phyloP scores from a whole-genome alignment of 2,113 vertebrate species.

The Condylura cristata region DNA sequence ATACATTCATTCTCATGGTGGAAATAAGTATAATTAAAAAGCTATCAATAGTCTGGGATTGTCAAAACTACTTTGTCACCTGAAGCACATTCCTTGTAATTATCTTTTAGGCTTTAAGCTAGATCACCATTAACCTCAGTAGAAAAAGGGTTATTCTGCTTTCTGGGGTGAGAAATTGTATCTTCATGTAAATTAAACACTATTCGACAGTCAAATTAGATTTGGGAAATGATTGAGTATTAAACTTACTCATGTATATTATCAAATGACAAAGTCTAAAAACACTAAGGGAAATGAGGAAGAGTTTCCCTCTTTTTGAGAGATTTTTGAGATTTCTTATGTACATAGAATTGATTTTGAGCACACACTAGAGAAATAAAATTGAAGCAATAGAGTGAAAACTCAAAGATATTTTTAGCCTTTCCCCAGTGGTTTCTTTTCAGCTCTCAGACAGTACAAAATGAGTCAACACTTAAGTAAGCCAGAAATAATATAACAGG shows the following conservation, averaged over 20 bases:
- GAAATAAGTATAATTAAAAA: slow-evolving; percentile 86
- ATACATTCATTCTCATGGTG: slow-evolving; percentile 69
- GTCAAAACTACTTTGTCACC: slow-evolving; percentile 86
- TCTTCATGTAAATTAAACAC: slow-evolving; percentile 86
- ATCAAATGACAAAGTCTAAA: slow-evolving; percentile 77
- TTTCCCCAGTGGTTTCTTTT: slow-evolving; percentile 67
- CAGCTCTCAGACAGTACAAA: slow-evolving; percentile 65
- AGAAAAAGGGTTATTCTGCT: slow-evolving; percentile 84
- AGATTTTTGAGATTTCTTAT: slow-evolving; percentile 35
- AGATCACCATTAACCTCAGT: slow-evolving; percentile 87
- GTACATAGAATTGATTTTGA: slow-evolving; percentile 54
- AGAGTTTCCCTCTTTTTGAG: slow-evolving; percentile 43
- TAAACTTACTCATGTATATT: slow-evolving; percentile 84
- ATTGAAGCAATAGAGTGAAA: slow-evolving; percentile 70
- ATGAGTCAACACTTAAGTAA: slow-evolving; percentile 73
- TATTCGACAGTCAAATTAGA: slow-evolving; percentile 86
- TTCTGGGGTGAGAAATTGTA: slow-evolving; percentile 88
- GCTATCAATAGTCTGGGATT: slow-evolving; percentile 83
- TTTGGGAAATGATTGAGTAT: slow-evolving; percentile 84
- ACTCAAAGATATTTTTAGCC: slow-evolving; percentile 75
- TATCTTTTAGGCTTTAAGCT: slow-evolving; percentile 85
- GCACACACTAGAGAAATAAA: slow-evolving; percentile 60
- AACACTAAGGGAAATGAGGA: slow-evolving; percentile 41
- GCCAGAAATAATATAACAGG: slow-evolving; percentile 70
- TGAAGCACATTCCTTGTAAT: slow-evolving; percentile 86